Percentiles rank a stretch among this genome's conserved stretches.
phyloP scores from a whole-genome alignment of 2,888 invertebrate genomes.

The Rhingia rostrata region DNA sequence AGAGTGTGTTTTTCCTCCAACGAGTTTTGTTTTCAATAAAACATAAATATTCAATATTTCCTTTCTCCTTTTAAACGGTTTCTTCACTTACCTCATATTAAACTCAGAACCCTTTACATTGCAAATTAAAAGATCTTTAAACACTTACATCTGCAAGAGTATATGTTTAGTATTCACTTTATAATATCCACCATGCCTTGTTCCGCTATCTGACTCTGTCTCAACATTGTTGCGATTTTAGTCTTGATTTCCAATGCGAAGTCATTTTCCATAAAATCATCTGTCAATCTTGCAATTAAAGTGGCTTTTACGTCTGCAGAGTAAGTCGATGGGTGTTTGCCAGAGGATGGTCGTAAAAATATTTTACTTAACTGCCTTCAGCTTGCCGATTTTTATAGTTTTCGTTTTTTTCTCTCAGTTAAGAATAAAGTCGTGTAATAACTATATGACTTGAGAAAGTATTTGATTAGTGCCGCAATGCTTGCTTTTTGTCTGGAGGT shows the following conservation, averaged over 20 bases:
- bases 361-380: conserved; percentile 13
- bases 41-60: too few relatives aligned
- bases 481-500: conserved; percentile 2
- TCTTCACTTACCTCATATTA: too few relatives aligned
- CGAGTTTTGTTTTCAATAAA: too few relatives aligned
- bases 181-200: too few relatives aligned
- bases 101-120: too few relatives aligned
- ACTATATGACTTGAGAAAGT: conserved; percentile 1
- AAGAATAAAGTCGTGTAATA: neutral
- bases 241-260: conserved; percentile 6
- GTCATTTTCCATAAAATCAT: conserved; percentile 45
- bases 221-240: conserved; percentile 21
- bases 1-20: too few relatives aligned
- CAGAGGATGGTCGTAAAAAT: conserved; percentile 6
- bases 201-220: neutral
- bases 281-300: conserved; percentile 40
- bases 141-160: too few relatives aligned
- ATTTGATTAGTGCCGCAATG: conserved; percentile 1
- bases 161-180: too few relatives aligned
- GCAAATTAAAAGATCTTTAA: too few relatives aligned
- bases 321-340: neutral
- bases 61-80: too few relatives aligned
- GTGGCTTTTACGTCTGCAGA: conserved; percentile 1
- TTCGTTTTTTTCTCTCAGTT: neutral
- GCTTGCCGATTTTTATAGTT: conserved; percentile 5